Evolutionary conservation across 2,113 vertebrate species (phyloP).

Genomic region (Catharus bicknelli): DNA sequence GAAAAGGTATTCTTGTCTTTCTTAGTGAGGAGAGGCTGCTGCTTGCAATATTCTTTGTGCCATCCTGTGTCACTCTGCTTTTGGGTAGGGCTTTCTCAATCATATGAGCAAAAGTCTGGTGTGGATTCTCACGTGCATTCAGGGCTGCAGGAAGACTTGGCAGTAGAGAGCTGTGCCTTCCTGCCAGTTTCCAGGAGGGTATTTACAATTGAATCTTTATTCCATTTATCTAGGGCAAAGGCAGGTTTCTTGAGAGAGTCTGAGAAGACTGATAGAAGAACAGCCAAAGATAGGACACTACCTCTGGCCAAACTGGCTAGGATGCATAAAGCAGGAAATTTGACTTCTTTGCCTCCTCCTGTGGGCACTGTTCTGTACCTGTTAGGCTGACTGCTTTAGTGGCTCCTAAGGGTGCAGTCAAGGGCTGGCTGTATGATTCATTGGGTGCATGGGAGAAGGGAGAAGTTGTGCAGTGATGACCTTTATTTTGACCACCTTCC

Average conservation of each 20-base stretch:
- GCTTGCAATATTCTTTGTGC: background rate
- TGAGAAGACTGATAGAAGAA: background rate
- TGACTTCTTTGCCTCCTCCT: background rate
- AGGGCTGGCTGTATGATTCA: background rate
- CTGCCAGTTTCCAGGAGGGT: background rate
- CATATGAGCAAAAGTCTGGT: background rate
- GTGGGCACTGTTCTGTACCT: background rate
- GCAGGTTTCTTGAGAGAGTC: background rate
- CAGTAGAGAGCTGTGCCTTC: background rate
- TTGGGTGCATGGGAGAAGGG: background rate
- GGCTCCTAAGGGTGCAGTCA: background rate
- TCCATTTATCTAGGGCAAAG: background rate
- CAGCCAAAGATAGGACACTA: background rate
- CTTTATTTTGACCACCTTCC: background rate
- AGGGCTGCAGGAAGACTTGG: background rate
- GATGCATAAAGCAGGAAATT: background rate
- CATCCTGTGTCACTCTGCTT: rapidly evolving
- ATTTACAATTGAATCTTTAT: background rate
- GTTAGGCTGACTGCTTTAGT: background rate
- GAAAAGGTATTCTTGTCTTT: background rate
- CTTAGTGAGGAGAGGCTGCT: background rate
- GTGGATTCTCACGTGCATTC: background rate
- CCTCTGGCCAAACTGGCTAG: background rate
- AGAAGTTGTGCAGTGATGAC: background rate
- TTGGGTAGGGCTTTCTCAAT: background rate